A percentile compares a stretch with the other conserved stretches of the same genome.
Conservation (phyloP, 1,140 invertebrate genomes). For the Zaprionus kolodkinae region DNA sequence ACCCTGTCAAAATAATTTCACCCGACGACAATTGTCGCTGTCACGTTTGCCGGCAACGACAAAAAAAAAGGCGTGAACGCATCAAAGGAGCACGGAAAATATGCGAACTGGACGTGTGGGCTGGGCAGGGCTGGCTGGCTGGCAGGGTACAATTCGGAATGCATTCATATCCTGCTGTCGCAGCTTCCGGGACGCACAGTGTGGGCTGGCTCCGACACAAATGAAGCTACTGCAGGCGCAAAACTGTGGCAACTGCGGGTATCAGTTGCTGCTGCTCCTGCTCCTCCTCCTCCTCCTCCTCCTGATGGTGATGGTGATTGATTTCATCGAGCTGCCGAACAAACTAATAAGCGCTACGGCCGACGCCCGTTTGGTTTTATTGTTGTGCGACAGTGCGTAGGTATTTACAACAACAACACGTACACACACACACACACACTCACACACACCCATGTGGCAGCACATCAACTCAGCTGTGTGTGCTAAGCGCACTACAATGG, state of each 20-base stretch:
- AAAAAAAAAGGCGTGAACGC: constrained; percentile 9
- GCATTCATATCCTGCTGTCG: constrained; percentile 69
- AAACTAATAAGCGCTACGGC: constrained; percentile 71
- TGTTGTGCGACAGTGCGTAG: constrained; percentile 73
- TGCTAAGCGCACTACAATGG: constrained; percentile 71
- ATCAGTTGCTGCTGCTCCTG: not conserved
- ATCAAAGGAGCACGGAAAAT: constrained; percentile 49
- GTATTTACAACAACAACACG: constrained; percentile 42
- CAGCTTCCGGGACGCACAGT: constrained; percentile 53
- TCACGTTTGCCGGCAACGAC: constrained; percentile 56
- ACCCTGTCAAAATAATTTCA: constrained; percentile 6
- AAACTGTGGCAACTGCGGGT: constrained; percentile 40
- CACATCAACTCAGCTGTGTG: constrained; percentile 21
- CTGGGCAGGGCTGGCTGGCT: not conserved
- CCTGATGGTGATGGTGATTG: constrained; percentile 51
- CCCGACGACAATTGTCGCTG: constrained; percentile 62
- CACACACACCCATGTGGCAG: too few species aligned
- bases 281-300: not conserved
- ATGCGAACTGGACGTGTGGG: constrained; percentile 32
- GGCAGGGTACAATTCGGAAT: constrained; percentile 3
- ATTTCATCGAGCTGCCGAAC: constrained; percentile 67
- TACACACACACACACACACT: not conserved
- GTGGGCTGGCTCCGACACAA: constrained; percentile 37
- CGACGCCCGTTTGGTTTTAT: constrained; percentile 19
- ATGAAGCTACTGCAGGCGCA: constrained; percentile 56